Evolutionary conservation across 2,888 invertebrate species (phyloP).

Genomic region (Mamestra brassicae): DNA sequence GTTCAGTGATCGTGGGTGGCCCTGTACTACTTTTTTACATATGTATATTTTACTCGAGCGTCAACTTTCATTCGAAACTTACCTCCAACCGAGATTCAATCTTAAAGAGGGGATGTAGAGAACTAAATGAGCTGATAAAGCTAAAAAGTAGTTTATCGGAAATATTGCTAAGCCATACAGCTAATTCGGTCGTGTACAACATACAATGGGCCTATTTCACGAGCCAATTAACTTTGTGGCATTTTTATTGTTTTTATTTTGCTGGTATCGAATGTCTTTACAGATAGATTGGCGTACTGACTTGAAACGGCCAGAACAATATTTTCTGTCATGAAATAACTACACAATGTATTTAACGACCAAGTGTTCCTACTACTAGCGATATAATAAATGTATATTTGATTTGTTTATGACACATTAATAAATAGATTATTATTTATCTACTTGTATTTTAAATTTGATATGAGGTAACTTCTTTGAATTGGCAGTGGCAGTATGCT

Average conservation of each 20-base stretch:
- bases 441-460: too few species aligned
- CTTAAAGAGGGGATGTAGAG: slow-evolving; percentile 76
- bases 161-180: slow-evolving; percentile 81
- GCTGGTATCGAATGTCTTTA: slow-evolving; percentile 58
- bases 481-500: too few species aligned
- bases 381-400: too few species aligned
- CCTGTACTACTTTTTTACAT: slow-evolving; percentile 85
- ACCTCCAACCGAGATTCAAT: slow-evolving; percentile 78
- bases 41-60: slow-evolving; percentile 81
- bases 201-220: slow-evolving; percentile 89
- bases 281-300: slow-evolving; percentile 45
- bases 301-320: not conserved
- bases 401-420: too few species aligned
- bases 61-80: slow-evolving; percentile 79
- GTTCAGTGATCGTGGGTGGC: slow-evolving; percentile 85
- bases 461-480: too few species aligned
- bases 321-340: slow-evolving; percentile 6
- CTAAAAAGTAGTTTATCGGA: slow-evolving; percentile 79
- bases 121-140: slow-evolving; percentile 70
- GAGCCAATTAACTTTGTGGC: slow-evolving; percentile 84
- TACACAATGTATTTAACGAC: not conserved
- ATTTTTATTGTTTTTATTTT: slow-evolving; percentile 71
- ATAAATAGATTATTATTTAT: too few species aligned
- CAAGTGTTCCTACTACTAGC: not conserved
- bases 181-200: slow-evolving; percentile 85